Evolutionary conservation across 92 coral and sea anemone genomes (phyloP).

Genomic region (Porites evermanni): DNA sequence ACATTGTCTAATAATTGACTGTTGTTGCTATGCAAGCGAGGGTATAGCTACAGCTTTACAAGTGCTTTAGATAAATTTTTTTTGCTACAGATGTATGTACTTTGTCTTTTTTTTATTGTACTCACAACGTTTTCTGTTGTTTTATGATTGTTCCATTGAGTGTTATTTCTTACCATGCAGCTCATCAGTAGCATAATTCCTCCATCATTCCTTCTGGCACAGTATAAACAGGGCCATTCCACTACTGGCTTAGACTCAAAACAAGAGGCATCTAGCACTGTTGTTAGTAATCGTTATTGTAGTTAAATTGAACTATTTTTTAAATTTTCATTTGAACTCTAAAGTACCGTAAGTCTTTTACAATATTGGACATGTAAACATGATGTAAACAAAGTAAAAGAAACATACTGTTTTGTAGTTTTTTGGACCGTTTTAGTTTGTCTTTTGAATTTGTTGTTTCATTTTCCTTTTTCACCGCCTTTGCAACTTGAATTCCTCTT

Average conservation of each 20-base stretch:
- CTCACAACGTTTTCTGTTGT: neutral
- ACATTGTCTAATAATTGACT: too few species aligned
- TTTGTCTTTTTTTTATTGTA: neutral
- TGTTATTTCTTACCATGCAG: slow-evolving; percentile 38
- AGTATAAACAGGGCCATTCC: slow-evolving; percentile 37
- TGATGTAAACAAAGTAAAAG: too few species aligned
- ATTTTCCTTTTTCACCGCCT: too few species aligned
- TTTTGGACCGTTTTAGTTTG: too few species aligned
- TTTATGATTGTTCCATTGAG: neutral
- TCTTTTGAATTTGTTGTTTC: too few species aligned
- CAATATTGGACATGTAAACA: too few species aligned
- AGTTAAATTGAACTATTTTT: neutral
- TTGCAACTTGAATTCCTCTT: too few species aligned
- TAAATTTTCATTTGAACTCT: too few species aligned
- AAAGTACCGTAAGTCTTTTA: neutral
- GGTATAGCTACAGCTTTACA: too few species aligned
- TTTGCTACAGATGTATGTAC: neutral
- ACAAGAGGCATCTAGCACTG: slow-evolving; percentile 30
- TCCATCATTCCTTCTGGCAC: slow-evolving; percentile 37
- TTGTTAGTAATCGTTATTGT: slow-evolving; percentile 24
- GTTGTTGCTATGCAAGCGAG: too few species aligned
- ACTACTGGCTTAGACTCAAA: slow-evolving; percentile 33
- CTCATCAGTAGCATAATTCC: slow-evolving; percentile 49
- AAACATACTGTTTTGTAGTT: too few species aligned
- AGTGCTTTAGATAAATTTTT: neutral